Conservation (phyloP, 2,113 vertebrate species). For the Zonotrichia leucophrys region DNA sequence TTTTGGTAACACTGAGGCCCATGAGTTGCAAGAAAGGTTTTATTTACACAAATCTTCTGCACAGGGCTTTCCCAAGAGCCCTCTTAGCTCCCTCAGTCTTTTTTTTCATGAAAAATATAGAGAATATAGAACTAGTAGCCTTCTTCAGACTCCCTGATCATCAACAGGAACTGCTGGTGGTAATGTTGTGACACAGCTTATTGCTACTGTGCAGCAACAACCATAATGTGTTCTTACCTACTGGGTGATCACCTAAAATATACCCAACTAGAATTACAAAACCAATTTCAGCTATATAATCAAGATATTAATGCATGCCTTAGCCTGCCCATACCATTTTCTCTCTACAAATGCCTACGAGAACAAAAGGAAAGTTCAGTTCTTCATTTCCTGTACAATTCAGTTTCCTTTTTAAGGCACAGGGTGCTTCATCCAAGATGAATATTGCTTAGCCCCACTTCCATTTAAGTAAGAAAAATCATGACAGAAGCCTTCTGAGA, state of each 20-base stretch:
- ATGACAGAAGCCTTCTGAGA: neutral
- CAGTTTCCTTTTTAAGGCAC: constrained; percentile 9
- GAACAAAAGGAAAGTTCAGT: constrained; percentile 3
- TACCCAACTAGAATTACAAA: neutral
- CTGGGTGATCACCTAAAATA: neutral
- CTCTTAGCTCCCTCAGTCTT: neutral
- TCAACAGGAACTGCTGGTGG: neutral
- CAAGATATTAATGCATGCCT: neutral
- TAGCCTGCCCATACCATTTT: neutral
- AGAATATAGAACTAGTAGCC: neutral
- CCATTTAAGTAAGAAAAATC: neutral
- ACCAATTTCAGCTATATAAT: neutral
- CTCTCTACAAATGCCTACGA: neutral
- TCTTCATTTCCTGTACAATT: neutral
- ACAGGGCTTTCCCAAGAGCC: neutral
- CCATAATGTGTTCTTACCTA: neutral
- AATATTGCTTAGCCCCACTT: neutral
- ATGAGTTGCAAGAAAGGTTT: neutral
- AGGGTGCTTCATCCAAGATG: neutral
- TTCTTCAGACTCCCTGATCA: neutral
- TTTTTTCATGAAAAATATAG: neutral
- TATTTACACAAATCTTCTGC: neutral
- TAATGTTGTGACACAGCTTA: neutral
- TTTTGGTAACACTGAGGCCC: neutral
- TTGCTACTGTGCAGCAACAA: neutral